Conservation (phyloP, 2,888 invertebrate species). For the Drosophila mimetica region DNA sequence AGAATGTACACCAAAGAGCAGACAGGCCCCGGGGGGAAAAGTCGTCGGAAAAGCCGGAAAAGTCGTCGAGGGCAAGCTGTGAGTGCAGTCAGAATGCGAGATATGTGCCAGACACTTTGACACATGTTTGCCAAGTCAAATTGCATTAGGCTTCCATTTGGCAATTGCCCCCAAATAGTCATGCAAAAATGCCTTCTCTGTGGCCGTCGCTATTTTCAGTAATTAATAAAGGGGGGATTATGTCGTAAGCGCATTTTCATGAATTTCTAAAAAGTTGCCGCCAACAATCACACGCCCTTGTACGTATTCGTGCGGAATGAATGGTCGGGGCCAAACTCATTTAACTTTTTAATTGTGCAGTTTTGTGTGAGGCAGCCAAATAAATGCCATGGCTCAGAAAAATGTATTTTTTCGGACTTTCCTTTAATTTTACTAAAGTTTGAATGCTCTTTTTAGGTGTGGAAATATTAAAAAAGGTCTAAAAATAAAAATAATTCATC, state of each 20-base stretch:
- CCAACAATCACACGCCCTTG: conserved; percentile 20
- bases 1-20: conserved; percentile 29
- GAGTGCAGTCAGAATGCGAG: conserved; percentile 46
- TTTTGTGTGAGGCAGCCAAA: conserved; percentile 59
- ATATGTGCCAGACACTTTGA: conserved; percentile 45
- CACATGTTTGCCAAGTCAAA: conserved; percentile 44
- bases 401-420: conserved; percentile 21
- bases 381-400: conserved; percentile 33
- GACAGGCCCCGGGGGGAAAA: conserved; percentile 7
- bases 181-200: conserved; percentile 11
- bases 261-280: conserved; percentile 40
- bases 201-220: conserved; percentile 40
- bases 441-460: too few relatives aligned
- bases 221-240: conserved; percentile 61
- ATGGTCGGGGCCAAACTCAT: conserved; percentile 60
- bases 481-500: too few relatives aligned
- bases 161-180: conserved; percentile 42
- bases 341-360: conserved; percentile 79
- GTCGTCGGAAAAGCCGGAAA: conserved; percentile 12
- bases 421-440: not conserved
- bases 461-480: not conserved
- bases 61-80: conserved; percentile 17
- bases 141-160: conserved; percentile 55
- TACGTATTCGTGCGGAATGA: conserved; percentile 41
- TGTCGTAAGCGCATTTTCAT: conserved; percentile 55